Evolutionary conservation across 2,113 vertebrate species (phyloP), one percentile per base, ranked within the genome.

Genomic region (Rhodinocichla rosea): DNA sequence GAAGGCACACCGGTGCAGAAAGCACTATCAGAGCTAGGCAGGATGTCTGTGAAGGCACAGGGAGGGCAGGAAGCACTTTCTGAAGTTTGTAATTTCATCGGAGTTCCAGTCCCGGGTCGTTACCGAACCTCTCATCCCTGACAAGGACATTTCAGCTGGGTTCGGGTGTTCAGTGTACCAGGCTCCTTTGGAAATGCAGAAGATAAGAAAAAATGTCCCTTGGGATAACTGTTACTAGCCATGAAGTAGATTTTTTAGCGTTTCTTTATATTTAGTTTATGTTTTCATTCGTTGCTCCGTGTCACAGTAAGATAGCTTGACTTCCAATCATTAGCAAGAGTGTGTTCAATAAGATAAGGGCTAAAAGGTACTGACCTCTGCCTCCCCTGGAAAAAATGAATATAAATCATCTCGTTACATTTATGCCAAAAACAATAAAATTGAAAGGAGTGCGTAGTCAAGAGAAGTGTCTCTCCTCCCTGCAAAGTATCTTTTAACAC

Each of bases 341-440:
- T 83, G 65, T 68, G 37, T 81, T 77, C 90, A 95, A 62, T 64
- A 90, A 90, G 73, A 49, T 33, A 47, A 81, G 56, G 64, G 52
- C 90, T 81, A 70, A 90, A 92, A 94, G 85, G 80, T 64, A 86
- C 35, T 81, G 93, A 92, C 90, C 94, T 92, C 78, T 91, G 91
- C 37, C 89, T 94, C 53, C 68, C 12, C 33, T 65, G 92, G 70
- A 55, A 70, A 70, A 77, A 80, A 80, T 49, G 49, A 83, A 71
- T 93, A 70, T 90, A 94, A 92, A 95, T 95, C 64, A 78, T 71
- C 92, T 95, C 45, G 32, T 88, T 90, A 77, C 26, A 16, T 92
- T 86, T 92, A 56, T 89, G 88, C 73, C 73, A 52, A 92, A 88
- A 93, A 21, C 73, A 89, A 81, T 81, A 90, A 81, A 70, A 75